Evolutionary conservation across 2,797 vertebrate genomes (phyloP).

Genomic region (Melanogrammus aeglefinus): DNA sequence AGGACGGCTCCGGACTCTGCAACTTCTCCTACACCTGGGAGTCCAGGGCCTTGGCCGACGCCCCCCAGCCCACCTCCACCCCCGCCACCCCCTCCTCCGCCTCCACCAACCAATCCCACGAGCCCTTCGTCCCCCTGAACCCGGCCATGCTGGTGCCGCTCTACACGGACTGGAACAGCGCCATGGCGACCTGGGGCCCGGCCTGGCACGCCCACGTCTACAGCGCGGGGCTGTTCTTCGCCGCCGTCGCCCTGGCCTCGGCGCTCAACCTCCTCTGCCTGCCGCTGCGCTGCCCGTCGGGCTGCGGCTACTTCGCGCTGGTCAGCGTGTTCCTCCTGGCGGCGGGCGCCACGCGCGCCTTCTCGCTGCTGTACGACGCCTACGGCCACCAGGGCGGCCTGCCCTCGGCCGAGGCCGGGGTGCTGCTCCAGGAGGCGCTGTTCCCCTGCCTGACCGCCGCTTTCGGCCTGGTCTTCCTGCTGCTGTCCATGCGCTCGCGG

Average conservation of each 20-base stretch:
- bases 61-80: constrained; percentile 35
- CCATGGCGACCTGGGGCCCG: constrained; percentile 83
- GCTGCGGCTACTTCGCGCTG: constrained; percentile 76
- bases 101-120: constrained; percentile 58
- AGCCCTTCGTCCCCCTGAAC: constrained; percentile 56
- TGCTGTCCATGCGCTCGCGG: constrained; percentile 82
- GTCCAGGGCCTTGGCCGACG: constrained; percentile 32
- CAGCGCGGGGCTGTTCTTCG: constrained; percentile 82
- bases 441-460: constrained; percentile 86
- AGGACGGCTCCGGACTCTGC: constrained; percentile 69
- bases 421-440: constrained; percentile 83
- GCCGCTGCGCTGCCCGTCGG: constrained; percentile 81
- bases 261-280: constrained; percentile 79
- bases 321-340: constrained; percentile 81
- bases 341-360: constrained; percentile 76
- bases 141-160: constrained; percentile 79
- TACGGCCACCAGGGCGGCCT: constrained; percentile 81
- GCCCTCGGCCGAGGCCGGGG: constrained; percentile 70
- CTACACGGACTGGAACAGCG: constrained; percentile 84
- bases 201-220: constrained; percentile 90
- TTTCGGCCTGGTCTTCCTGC: constrained; percentile 82
- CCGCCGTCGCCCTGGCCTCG: constrained; percentile 75
- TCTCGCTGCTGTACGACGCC: constrained; percentile 84
- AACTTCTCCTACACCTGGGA: constrained; percentile 62
- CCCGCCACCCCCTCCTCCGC: neutral